These are phyloP conservation scores for Ceratoteleas bidentatus DNA, from an alignment of 1,140 invertebrate species.

Conservation along the genomic window DNA sequence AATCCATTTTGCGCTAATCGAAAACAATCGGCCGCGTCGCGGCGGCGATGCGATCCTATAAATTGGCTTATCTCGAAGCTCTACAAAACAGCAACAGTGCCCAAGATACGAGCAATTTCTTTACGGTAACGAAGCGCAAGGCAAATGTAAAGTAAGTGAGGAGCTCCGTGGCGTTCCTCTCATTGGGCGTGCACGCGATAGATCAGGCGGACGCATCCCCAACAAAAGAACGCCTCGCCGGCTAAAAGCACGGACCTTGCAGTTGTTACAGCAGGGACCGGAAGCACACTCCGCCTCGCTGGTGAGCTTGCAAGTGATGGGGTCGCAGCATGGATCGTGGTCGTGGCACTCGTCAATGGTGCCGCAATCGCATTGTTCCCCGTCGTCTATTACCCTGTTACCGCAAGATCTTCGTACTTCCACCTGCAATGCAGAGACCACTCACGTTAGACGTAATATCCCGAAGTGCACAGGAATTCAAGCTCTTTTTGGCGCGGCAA, in stretches of 20 bases:
- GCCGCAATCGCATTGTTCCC: conserved; percentile 97
- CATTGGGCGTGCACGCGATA: conserved; percentile 53
- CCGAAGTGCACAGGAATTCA: too few species aligned
- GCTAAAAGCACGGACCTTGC: conserved; percentile 85
- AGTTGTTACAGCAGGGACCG: conserved; percentile 95
- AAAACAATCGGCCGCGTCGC: conserved; percentile 33
- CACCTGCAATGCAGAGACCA: conserved; percentile 78
- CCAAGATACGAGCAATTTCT: conserved; percentile 46
- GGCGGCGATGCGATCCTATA: conserved; percentile 13
- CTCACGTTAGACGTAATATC: conserved; percentile 26
- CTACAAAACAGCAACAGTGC: neutral
- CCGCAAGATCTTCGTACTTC: conserved; percentile 91
- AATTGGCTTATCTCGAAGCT: conserved; percentile 41
- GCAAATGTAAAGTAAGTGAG: conserved; percentile 52
- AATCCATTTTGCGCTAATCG: conserved; percentile 29
- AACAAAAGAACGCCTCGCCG: conserved; percentile 34
- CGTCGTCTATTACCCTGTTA: conserved; percentile 95
- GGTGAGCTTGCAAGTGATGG: conserved; percentile 95
- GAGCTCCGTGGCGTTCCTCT: conserved; percentile 21
- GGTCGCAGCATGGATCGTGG: conserved; percentile 96
- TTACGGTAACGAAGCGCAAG: conserved; percentile 46
- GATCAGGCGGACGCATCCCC: conserved; percentile 57
- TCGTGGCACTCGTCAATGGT: conserved; percentile 91
- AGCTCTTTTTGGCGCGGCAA: too few species aligned
- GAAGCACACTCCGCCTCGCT: conserved; percentile 95